phyloP scores from a whole-genome alignment of 2,113 vertebrate species.

The Anolis carolinensis region DNA sequence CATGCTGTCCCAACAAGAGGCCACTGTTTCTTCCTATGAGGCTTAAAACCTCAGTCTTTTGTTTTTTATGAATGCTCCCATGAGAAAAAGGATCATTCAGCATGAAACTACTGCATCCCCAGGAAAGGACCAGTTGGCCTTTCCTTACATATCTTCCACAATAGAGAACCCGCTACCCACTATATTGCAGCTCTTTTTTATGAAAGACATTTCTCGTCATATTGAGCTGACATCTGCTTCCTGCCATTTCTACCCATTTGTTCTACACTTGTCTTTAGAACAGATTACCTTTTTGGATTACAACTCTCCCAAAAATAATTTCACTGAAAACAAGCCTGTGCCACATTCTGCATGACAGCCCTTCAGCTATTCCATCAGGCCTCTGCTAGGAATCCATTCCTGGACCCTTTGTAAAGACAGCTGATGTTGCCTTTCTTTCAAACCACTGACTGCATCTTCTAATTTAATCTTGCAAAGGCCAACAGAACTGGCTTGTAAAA shows the following conservation, averaged over 20 bases:
- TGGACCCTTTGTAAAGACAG: neutral
- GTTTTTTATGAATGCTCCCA: no score
- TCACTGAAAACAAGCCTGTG: no score
- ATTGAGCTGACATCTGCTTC: neutral
- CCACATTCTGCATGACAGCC: neutral
- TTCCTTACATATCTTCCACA: neutral
- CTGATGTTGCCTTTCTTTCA: neutral
- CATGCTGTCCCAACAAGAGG: no score
- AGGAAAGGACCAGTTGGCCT: neutral
- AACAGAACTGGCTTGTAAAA: slow-evolving; percentile 29
- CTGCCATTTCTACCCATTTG: neutral
- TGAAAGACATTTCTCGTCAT: neutral
- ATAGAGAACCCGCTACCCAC: no score
- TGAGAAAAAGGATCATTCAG: no score
- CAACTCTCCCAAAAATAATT: neutral
- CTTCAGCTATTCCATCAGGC: neutral
- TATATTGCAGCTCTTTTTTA: no score
- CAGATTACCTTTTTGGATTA: neutral
- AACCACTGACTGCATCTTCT: slow-evolving; percentile 17
- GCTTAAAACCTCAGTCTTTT: no score
- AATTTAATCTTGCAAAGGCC: slow-evolving; percentile 8
- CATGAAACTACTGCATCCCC: neutral
- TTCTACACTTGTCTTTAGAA: neutral
- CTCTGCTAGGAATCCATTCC: neutral
- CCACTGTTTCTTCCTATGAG: no score